phyloP scores from a whole-genome alignment of 2,888 invertebrate genomes.

The Cacoxenus indagator region DNA sequence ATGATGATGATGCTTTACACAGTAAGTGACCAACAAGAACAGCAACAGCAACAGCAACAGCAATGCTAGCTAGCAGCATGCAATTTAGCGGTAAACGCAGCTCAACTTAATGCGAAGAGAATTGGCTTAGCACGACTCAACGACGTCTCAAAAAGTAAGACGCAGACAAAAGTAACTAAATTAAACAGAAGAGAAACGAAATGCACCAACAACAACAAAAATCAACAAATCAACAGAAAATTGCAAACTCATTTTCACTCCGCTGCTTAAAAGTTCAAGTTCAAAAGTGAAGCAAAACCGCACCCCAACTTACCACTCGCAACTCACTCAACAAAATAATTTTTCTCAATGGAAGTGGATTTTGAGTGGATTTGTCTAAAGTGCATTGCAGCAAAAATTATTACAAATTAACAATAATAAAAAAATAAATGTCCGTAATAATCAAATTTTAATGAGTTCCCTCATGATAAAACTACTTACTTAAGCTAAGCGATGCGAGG shows the following conservation, averaged over 20 bases:
- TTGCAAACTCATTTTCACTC: slow-evolving; percentile 6
- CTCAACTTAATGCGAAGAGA: background rate
- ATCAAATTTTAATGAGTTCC: too few species aligned
- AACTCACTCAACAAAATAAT: too few species aligned
- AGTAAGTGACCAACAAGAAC: background rate
- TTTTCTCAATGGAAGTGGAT: too few species aligned
- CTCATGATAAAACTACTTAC: too few species aligned
- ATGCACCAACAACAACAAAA: background rate
- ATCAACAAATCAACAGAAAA: background rate
- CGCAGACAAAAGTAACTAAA: background rate
- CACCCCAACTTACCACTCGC: background rate
- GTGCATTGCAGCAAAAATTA: too few species aligned
- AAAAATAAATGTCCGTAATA: too few species aligned
- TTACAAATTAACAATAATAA: too few species aligned
- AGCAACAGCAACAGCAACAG: slow-evolving; percentile 1
- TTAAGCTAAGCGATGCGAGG: too few species aligned
- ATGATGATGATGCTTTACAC: background rate
- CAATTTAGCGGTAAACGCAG: background rate
- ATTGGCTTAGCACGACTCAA: background rate
- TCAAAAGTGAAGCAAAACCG: slow-evolving; percentile 46
- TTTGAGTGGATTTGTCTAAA: too few species aligned
- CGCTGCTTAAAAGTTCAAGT: slow-evolving; percentile 53
- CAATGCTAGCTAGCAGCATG: background rate
- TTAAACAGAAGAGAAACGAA: background rate
- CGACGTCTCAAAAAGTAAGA: background rate